A percentile compares a stretch with the other conserved stretches of the same genome.
phyloP scores from a whole-genome alignment of 2,113 vertebrate species.

The Leucoraja erinaceus region DNA sequence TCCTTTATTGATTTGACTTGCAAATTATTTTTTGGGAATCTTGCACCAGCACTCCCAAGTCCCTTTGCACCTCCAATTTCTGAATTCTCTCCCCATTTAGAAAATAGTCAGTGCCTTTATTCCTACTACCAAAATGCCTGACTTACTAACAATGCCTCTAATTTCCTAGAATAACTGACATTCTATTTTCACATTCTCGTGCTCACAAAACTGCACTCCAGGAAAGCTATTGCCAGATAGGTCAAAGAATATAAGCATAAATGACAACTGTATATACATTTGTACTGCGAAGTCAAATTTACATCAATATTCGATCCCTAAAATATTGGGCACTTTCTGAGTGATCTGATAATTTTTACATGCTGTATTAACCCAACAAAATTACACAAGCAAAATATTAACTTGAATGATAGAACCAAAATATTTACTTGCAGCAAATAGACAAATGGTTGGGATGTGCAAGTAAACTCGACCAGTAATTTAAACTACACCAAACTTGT shows the following conservation, averaged over 20 bases:
- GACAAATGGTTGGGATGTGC: background rate
- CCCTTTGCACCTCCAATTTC: no score
- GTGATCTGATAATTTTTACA: background rate
- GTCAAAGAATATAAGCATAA: background rate
- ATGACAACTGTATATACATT: background rate
- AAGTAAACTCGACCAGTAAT: background rate
- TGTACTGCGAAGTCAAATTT: background rate
- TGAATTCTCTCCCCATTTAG: no score
- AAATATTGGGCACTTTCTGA: background rate
- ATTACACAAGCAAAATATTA: background rate
- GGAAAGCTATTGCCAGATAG: background rate
- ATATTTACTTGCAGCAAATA: background rate
- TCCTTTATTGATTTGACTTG: no score
- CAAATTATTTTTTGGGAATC: no score
- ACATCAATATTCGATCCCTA: background rate
- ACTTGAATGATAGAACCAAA: background rate
- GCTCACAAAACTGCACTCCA: background rate
- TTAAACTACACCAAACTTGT: background rate
- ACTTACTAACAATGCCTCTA: no score
- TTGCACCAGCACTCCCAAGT: no score
- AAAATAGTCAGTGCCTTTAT: no score
- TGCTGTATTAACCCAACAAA: background rate
- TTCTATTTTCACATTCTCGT: background rate
- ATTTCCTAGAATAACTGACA: background rate
- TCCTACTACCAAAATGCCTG: no score